Percentiles rank a stretch among this genome's conserved stretches.
Conservation (phyloP, 2,113 vertebrate genomes). For the Epinephelus cyanopodus region DNA sequence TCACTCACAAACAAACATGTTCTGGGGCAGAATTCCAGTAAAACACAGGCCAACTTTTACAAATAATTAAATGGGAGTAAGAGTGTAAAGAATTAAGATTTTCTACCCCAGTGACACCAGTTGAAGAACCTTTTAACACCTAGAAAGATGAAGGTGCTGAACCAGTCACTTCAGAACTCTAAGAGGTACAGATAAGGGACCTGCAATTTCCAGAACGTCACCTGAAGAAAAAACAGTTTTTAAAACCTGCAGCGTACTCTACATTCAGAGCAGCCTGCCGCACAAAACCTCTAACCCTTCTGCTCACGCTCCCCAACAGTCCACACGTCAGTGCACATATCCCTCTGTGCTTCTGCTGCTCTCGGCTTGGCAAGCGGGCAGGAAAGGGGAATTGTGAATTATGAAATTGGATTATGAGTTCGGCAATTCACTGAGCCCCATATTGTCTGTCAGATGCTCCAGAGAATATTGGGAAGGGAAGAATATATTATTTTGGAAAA, state of each 20-base stretch:
- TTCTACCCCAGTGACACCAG: neutral
- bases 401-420: constrained; percentile 77
- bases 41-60: constrained; percentile 5
- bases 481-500: constrained; percentile 40
- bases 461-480: constrained; percentile 42
- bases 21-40: neutral
- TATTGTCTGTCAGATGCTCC: constrained; percentile 69
- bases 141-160: constrained; percentile 24
- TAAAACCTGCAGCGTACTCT: constrained; percentile 31
- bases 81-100: constrained; percentile 8
- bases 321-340: constrained; percentile 60
- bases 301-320: constrained; percentile 59
- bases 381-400: constrained; percentile 68
- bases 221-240: constrained; percentile 30
- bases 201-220: constrained; percentile 8
- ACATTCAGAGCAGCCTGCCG: constrained; percentile 38
- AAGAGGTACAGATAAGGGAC: neutral
- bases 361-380: constrained; percentile 56
- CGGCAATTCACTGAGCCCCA: constrained; percentile 68
- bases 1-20: neutral
- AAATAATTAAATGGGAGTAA: constrained; percentile 21
- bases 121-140: constrained; percentile 10
- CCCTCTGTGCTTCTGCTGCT: constrained; percentile 57
- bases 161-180: constrained; percentile 23
- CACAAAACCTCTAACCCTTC: constrained; percentile 50